phyloP scores from a whole-genome alignment of 2,888 invertebrate species.

The Mimas tiliae region DNA sequence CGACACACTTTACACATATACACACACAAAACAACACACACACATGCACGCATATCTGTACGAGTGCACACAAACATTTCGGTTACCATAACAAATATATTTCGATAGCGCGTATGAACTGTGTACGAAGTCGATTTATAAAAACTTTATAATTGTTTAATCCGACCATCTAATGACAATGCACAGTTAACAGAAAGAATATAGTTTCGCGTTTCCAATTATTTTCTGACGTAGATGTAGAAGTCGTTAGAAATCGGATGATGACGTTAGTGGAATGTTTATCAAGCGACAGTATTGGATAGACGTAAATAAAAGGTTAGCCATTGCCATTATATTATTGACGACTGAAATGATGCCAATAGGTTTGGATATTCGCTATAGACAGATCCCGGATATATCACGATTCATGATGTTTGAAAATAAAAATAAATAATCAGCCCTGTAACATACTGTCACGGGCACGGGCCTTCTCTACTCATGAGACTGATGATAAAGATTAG shows the following conservation, averaged over 20 bases:
- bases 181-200: not conserved
- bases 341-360: not conserved
- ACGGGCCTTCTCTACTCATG: no score
- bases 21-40: constrained; percentile 32
- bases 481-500: no score
- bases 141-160: not conserved
- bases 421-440: no score
- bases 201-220: constrained; percentile 1
- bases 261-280: constrained; percentile 40
- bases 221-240: constrained; percentile 27
- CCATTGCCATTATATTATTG: constrained; percentile 19
- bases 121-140: constrained; percentile 22
- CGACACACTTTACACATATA: constrained; percentile 61
- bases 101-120: constrained; percentile 29
- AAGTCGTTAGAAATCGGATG: constrained; percentile 39
- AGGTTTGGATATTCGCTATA: not conserved
- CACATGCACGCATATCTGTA: constrained; percentile 35
- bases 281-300: constrained; percentile 30
- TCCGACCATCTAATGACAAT: constrained; percentile 4
- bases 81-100: constrained; percentile 48
- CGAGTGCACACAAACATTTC: constrained; percentile 47
- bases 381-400: no score
- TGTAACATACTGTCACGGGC: no score
- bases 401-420: no score
- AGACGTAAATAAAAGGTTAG: constrained; percentile 27